Evolutionary conservation across 2,113 vertebrate genomes (phyloP), one percentile per base, ranked within the genome.

Genomic region (Rhynchomys soricoides): DNA sequence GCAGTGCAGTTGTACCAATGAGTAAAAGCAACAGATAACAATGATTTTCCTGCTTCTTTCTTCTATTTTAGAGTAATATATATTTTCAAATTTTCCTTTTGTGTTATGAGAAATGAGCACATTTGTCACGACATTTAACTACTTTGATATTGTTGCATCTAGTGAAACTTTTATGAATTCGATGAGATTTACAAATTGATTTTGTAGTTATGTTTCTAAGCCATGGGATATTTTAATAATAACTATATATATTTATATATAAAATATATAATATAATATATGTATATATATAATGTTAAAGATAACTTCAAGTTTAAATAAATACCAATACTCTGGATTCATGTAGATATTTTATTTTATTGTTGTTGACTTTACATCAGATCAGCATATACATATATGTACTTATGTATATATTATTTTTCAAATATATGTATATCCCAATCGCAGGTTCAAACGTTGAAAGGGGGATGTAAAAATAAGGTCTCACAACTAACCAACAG

Each of bases 271-370:
- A 59, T 59, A 21, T 21, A 21, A 59, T 21, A 50, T 7, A 55
- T 55, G 16, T 55, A 59, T 7, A 59, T 59, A 59, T 59, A 59
- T 21, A 59, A 89, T 29, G 13, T 73, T 50, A 70, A 92, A 74
- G 3, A 62, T 96, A 86, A 57, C 90, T 94, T 77, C 95, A 90
- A 64, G 50, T 87, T 75, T 92, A 90, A 88, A 71, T 70, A 86
- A 96, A 37, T 68, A 45, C 4, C 12, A 68, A 82, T n/a, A 73
- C 1, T 87, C 43, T 94, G 85, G 34, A 85, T 48, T 95, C 90
- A 3, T n/a, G n/a, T n/a, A n/a, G n/a, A n/a, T n/a, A n/a, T n/a
- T n/a, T n/a, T n/a, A n/a, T 37, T 83, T 34, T 10, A 0, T 40
- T 64, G 83, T 82, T 82, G 12, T n/a, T 93, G 77, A 52, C 24